Evolutionary conservation across 2,113 vertebrate genomes (phyloP), one percentile per base, ranked within the genome.

Genomic region (Mustela lutreola): DNA sequence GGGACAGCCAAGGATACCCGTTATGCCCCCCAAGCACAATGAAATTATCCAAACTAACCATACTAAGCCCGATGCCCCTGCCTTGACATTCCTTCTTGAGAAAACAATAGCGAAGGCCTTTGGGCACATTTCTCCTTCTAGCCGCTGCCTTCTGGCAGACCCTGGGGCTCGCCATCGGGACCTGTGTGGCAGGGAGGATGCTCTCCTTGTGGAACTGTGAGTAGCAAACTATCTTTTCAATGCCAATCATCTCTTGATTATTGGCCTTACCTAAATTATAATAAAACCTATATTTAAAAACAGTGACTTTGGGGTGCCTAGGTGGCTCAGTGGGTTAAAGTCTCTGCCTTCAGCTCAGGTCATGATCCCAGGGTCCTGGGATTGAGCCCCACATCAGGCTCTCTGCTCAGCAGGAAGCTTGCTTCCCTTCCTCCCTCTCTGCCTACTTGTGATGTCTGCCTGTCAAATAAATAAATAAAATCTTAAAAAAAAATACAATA

Each of bases 151-250:
- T 42, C 80, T 71, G 24, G 31, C 6, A 2, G 1, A 19, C 6
- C 1, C 19, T 42, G 42, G 33, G 5, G 5, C 76, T 33, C 0
- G 33, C 45, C 15, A 0, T 4, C 6, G 11, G 28, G 22, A 26
- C 76, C 48, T 2, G 33, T 0, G 3, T 1, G 5, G 71, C 12
- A 2, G 86, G 71, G 39, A 6, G 1, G 22, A 24, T 15, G 4
- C 11, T 7, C n/a, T 58, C 11, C 14, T 58, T 2, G 45, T 24
- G 39, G 84, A 76, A 36, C 28, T 31, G 42, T 50, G 76, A 62
- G 82, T n/a, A 8, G 42, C 7, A 60, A 33, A 26, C 33, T n/a
- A 0, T 24, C n/a, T 53, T 21, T 86, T 71, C 31, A 4, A 11
- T 1, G 24, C 28, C 24, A 33, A 2, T 8, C n/a, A 3, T 60